Evolutionary conservation across 1,140 invertebrate genomes (phyloP).

Genomic region (Brachionus rotundiformis): DNA sequence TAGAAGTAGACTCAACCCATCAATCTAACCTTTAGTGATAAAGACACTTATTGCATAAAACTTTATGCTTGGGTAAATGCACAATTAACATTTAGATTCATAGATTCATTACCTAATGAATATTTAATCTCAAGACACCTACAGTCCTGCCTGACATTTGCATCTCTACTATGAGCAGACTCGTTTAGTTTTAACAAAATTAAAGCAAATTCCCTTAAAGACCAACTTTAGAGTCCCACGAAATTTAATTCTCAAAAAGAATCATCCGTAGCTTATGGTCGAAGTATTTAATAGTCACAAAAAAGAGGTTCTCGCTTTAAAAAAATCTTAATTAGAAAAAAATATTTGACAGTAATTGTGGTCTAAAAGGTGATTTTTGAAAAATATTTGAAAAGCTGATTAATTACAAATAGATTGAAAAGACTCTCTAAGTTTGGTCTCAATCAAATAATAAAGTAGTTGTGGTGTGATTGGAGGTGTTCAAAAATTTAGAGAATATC

Average conservation of each 20-base stretch:
- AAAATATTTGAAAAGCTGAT: conserved; percentile 1
- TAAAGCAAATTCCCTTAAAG: neutral
- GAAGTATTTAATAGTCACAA: neutral
- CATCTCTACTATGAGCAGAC: neutral
- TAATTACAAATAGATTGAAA: neutral
- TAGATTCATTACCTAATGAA: conserved; percentile 10
- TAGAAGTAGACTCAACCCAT: neutral
- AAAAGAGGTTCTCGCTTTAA: neutral
- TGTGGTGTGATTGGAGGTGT: neutral
- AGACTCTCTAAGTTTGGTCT: neutral
- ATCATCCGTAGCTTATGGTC: neutral
- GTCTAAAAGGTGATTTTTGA: neutral
- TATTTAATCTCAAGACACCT: neutral
- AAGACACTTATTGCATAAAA: neutral
- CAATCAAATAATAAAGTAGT: neutral
- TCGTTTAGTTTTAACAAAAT: neutral
- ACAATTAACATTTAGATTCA: conserved; percentile 4
- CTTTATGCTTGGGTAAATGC: neutral
- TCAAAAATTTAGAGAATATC: neutral
- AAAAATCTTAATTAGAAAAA: conserved; percentile 20
- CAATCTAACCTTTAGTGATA: neutral
- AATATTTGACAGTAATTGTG: conserved; percentile 42
- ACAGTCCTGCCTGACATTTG: neutral
- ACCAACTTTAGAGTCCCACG: neutral
- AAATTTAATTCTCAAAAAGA: neutral